Percentiles rank a stretch among this genome's conserved stretches.
Evolutionary conservation across 2,797 vertebrate species (phyloP).

Genomic region (Eleutherodactylus coqui): DNA sequence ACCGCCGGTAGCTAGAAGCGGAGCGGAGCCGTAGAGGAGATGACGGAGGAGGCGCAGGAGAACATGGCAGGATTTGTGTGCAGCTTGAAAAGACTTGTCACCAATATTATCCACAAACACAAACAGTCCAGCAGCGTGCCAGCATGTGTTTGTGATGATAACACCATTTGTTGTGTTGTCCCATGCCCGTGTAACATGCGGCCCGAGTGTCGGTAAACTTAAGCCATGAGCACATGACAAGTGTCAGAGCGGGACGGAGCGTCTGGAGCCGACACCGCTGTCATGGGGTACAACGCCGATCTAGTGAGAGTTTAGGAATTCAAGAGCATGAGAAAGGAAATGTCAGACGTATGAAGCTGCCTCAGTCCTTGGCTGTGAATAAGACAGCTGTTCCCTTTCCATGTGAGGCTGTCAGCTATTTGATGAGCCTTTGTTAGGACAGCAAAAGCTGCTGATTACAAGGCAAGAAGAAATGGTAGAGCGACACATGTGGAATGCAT

Average conservation of each 20-base stretch:
- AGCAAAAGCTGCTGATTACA: conserved; percentile 58
- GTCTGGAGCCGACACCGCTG: background rate
- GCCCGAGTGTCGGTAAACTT: background rate
- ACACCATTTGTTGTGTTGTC: background rate
- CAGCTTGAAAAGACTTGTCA: background rate
- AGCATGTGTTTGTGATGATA: conserved; percentile 19
- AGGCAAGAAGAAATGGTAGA: conserved; percentile 24
- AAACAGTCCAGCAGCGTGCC: background rate
- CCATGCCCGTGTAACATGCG: background rate
- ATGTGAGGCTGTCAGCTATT: conserved; percentile 29
- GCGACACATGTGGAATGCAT: background rate
- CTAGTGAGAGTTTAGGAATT: conserved; percentile 19
- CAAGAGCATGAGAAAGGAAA: conserved; percentile 41
- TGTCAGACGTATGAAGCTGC: conserved; percentile 3
- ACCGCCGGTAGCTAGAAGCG: background rate
- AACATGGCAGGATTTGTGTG: background rate
- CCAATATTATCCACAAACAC: conserved; percentile 9
- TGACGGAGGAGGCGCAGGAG: background rate
- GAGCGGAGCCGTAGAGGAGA: background rate
- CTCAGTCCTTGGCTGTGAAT: conserved; percentile 33
- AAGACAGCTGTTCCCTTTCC: conserved; percentile 52
- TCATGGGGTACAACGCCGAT: conserved; percentile 4
- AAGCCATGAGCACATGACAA: conserved; percentile 20
- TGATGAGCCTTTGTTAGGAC: conserved; percentile 60
- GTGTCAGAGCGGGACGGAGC: background rate